These are phyloP conservation scores for Petromus typicus DNA, from an alignment of 2,113 vertebrate genomes.

Conservation along the genomic window DNA sequence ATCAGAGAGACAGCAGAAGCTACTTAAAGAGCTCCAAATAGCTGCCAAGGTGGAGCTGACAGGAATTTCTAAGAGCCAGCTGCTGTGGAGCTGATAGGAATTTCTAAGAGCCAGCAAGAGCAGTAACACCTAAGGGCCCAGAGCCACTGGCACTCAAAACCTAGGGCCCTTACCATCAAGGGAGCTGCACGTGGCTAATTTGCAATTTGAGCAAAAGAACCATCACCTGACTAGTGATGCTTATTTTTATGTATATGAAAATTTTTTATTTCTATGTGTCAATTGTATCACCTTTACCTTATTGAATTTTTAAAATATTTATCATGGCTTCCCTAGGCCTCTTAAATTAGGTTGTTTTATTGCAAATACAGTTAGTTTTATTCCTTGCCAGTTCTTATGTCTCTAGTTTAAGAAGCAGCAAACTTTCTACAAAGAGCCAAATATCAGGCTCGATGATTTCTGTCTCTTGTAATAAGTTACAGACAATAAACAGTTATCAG, in stretches of 20 bases:
- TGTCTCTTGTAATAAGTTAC: not conserved
- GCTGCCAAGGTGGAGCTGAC: not conserved
- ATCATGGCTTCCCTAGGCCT: not conserved
- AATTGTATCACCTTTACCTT: not conserved
- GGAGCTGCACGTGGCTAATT: not conserved
- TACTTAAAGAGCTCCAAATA: not conserved
- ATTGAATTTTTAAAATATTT: slow-evolving; percentile 20
- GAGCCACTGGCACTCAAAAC: not conserved
- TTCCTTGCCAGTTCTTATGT: slow-evolving; percentile 2
- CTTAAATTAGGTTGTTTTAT: slow-evolving; percentile 7
- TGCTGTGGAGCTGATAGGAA: not conserved
- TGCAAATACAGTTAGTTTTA: slow-evolving; percentile 44
- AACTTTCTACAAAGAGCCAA: not conserved
- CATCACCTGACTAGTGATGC: not conserved
- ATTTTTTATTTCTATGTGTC: not conserved
- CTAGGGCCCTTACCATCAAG: not conserved
- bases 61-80: not conserved
- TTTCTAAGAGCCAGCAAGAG: not conserved
- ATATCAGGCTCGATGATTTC: not conserved
- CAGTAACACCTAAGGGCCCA: not conserved
- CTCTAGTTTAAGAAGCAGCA: not conserved
- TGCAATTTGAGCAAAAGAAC: not conserved
- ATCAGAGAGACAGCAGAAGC: not conserved
- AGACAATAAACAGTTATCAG: not conserved
- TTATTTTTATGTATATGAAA: slow-evolving; percentile 8